Evolutionary conservation across 1,140 invertebrate genomes (phyloP), one percentile per base, ranked within the genome.

Genomic region (Piezodorus guildinii): DNA sequence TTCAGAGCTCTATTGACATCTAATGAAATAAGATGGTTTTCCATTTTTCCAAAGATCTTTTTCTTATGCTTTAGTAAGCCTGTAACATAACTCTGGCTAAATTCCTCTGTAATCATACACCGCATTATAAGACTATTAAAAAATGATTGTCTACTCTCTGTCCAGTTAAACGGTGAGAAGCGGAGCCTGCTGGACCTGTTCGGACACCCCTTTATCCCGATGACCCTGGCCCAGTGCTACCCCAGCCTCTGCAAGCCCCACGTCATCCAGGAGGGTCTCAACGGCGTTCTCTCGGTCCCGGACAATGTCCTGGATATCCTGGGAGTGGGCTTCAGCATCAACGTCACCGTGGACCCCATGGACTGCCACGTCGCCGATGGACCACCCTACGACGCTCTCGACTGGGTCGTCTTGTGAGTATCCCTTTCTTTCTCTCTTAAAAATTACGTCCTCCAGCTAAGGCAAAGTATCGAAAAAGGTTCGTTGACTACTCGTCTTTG

Each of bases 151-250:
- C n/a, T n/a, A n/a, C n/a, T n/a, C n/a, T n/a, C n/a, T n/a, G n/a
- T n/a, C n/a, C n/a, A 49, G 46, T 17, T 49, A 3, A 14, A 14
- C 16, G 46, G 46, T 19, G 46, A 49, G 44, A 46, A 3, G 4
- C 19, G 17, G 6, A 39, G 2, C 3, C 2, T 39, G 17, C 19
- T 62, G 23, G 25, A 51, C 4, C 39, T 52, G 9, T 9, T 63
- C 25, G 62, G 62, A 3, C 45, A 46, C 10, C n/a, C 25, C n/a
- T 52, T 15, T 8, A 19, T 65, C 12, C 14, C 59, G 2, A 16
- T 54, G 46, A 65, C 64, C 1, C 12, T 62, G 34, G 45, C 60
- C 2, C 64, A 62, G 25, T 65, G 64, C 34, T 62, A 58, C 25
- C 64, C 64, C n/a, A 30, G 45, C 23, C 16, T 30, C 16, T 65